Evolutionary conservation across 1,140 invertebrate species (phyloP).

Genomic region (Dreissena rostriformis): DNA sequence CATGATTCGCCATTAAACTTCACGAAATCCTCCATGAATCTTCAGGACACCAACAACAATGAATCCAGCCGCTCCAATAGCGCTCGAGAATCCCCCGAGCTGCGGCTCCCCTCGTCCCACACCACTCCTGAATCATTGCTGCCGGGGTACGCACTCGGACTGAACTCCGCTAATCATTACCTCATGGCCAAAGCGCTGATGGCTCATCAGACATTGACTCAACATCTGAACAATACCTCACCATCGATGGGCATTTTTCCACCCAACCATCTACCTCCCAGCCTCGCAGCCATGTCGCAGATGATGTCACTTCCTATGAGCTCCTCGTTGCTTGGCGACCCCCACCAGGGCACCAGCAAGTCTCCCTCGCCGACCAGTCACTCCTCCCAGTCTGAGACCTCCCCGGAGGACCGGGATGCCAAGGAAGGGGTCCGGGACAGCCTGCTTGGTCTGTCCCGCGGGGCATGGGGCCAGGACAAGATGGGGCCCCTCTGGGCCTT

Average conservation of each 20-base stretch:
- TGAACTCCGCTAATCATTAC: constrained; percentile 36
- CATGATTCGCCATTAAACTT: constrained; percentile 48
- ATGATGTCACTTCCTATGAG: constrained; percentile 48
- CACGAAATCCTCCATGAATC: constrained; percentile 26
- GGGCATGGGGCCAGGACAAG: constrained; percentile 50
- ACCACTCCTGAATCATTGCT: constrained; percentile 24
- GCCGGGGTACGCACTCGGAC: constrained; percentile 24
- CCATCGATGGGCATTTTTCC: constrained; percentile 50
- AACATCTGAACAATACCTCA: constrained; percentile 55
- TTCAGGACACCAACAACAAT: constrained; percentile 41
- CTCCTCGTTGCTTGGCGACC: constrained; percentile 7
- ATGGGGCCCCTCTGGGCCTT: constrained; percentile 42
- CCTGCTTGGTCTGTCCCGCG: constrained; percentile 70
- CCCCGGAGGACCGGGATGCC: constrained; percentile 43
- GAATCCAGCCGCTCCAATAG: constrained; percentile 4
- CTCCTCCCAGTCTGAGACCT: constrained; percentile 54
- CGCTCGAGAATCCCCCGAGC: neutral
- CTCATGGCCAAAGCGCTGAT: constrained; percentile 51
- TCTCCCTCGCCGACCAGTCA: constrained; percentile 51
- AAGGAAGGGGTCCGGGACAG: constrained; percentile 52
- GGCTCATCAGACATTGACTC: constrained; percentile 47
- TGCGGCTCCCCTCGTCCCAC: constrained; percentile 13
- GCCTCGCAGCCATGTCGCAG: constrained; percentile 51
- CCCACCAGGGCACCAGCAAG: constrained; percentile 46
- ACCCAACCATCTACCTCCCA: constrained; percentile 57